Evolutionary conservation across 2,888 invertebrate species (phyloP).

Genomic region (Acanthopleura granulata): DNA sequence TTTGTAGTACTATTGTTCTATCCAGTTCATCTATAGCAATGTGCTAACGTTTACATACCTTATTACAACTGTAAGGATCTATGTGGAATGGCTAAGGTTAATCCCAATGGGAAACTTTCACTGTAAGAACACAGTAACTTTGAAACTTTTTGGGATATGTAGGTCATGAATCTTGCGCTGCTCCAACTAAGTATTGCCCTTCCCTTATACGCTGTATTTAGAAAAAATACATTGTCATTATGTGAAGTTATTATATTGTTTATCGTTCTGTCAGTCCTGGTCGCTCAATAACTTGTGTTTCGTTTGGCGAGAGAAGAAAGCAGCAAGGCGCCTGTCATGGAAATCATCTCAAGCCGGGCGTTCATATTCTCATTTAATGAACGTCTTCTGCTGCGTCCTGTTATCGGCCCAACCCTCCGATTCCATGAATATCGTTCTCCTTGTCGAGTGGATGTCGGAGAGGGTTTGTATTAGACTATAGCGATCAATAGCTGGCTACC

Average conservation of each 20-base stretch:
- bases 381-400: not conserved
- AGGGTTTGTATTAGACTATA: not conserved
- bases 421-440: conserved; percentile 11
- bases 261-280: not conserved
- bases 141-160: too few relatives aligned
- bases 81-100: too few relatives aligned
- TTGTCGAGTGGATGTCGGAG: not conserved
- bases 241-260: not conserved
- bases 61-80: too few relatives aligned
- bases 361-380: not conserved
- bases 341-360: not conserved
- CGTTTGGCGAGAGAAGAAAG: not conserved
- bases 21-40: too few relatives aligned
- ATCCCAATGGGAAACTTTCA: too few relatives aligned
- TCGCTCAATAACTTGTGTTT: conserved; percentile 6
- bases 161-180: too few relatives aligned
- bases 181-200: too few relatives aligned
- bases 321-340: not conserved
- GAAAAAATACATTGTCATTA: too few relatives aligned
- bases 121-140: too few relatives aligned
- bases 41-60: too few relatives aligned
- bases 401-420: not conserved
- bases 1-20: too few relatives aligned
- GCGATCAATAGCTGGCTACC: conserved; percentile 15
- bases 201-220: too few relatives aligned